Evolutionary conservation across 1,140 invertebrate genomes (phyloP), one percentile per base, ranked within the genome.

Genomic region (Dufourea novaeangliae): DNA sequence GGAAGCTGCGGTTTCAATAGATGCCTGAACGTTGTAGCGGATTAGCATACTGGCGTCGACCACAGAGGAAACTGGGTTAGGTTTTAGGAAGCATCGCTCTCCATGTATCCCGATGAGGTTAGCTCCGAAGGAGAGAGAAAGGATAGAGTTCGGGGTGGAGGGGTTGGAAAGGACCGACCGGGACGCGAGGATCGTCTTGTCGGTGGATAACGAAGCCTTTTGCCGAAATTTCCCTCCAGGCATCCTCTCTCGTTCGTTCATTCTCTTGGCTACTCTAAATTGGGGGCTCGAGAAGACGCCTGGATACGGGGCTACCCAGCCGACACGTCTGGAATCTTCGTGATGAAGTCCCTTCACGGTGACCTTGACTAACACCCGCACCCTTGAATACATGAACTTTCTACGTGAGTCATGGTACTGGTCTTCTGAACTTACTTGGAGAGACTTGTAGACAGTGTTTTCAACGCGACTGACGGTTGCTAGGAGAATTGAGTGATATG

Each of bases 1-100:
- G 82, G 80, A 87, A 74, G 78, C 82, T 81, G 87, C 81, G 86
- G 87, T 88, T 87, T 84, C 82, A 81, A 86, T 84, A 83, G 87
- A 89, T 84, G 80, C 75, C 80, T 79, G 67, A 78, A 82, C 79
- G 79, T 80, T 87, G 85, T 79, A 75, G 66, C 68, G 82, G 85
- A 89, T 89, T 88, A 87, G 86, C 86, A 88, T 87, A 88, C 73
- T 86, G 79, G 79, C 80, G 37, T 39, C 69, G 72, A 82, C 79
- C 82, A 74, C 79, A 84, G 75, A 84, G 82, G 85, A 87, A 87
- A 88, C 78, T 80, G 66, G 74, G 78, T 85, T 88, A 80, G 82
- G 69, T 87, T 86, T 83, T 78, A 79, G 74, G 63, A 72, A 79
- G 80, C 75, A 63, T 59, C 59, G 61, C 59, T 68, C 37, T 14